Percentiles rank a stretch among this genome's conserved stretches.
Conservation (phyloP, 2,113 vertebrate species). For the Rana temporaria region DNA sequence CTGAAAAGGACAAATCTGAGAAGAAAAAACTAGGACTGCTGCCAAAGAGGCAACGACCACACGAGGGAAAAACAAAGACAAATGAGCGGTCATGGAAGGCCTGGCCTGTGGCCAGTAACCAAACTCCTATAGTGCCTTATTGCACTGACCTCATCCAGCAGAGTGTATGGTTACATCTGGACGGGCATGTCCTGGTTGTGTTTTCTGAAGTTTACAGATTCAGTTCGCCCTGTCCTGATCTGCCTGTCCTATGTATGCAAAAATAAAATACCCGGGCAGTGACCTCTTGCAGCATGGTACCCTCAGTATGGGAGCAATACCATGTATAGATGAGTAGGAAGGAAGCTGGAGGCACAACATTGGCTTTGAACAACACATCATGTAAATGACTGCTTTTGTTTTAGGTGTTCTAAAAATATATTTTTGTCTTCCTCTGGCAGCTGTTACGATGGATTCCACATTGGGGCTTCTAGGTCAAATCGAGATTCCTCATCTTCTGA, state of each 20-base stretch:
- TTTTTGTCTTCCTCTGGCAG: too few relatives aligned
- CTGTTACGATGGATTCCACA: too few relatives aligned
- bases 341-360: too few relatives aligned
- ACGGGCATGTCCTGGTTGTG: neutral
- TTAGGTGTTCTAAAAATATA: neutral
- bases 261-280: neutral
- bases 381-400: neutral
- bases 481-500: too few relatives aligned
- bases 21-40: conserved; percentile 67
- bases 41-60: conserved; percentile 60
- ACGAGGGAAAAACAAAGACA: conserved; percentile 65
- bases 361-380: neutral
- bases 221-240: neutral
- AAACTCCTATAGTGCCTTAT: conserved; percentile 37
- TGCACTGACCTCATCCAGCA: conserved; percentile 11
- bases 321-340: too few relatives aligned
- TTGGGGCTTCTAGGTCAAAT: too few relatives aligned
- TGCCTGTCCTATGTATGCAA: neutral
- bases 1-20: conserved; percentile 66
- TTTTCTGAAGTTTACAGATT: neutral
- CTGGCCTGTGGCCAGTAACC: neutral
- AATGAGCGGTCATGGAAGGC: neutral
- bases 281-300: neutral
- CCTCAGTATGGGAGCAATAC: neutral
- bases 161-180: neutral